Percentiles rank a stretch among this genome's conserved stretches.
phyloP scores from a whole-genome alignment of 2,797 vertebrate species.

The Alauda arvensis region DNA sequence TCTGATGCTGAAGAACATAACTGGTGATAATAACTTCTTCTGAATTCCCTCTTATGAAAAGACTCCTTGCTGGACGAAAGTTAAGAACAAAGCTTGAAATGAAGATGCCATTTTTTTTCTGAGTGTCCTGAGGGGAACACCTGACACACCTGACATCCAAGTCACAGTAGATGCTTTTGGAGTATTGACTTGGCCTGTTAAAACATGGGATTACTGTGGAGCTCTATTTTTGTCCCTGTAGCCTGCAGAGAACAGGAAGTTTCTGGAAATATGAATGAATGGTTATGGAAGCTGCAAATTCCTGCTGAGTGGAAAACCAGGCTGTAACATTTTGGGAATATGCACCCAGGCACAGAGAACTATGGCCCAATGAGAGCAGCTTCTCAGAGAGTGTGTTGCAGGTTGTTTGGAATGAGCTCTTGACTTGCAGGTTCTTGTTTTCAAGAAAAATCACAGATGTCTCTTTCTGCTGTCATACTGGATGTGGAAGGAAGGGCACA shows the following conservation, averaged over 20 bases:
- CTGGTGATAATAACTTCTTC: background rate
- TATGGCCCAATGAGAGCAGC: background rate
- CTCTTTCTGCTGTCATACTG: background rate
- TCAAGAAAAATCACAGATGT: background rate
- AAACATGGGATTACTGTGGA: background rate
- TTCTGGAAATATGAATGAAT: background rate
- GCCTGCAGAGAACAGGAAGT: background rate
- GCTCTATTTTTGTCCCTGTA: background rate
- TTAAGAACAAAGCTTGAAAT: background rate
- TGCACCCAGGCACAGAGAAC: background rate
- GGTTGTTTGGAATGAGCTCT: background rate
- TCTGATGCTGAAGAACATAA: background rate
- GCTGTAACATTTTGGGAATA: background rate
- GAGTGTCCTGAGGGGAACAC: background rate
- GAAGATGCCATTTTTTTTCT: background rate
- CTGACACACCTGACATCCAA: background rate
- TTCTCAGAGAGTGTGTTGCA: background rate
- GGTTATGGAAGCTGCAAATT: background rate
- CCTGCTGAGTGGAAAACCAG: background rate
- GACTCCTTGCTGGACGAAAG: background rate
- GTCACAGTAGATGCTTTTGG: background rate
- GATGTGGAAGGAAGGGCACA: background rate
- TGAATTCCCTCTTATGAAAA: background rate
- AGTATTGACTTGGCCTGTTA: background rate
- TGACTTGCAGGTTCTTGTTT: background rate